Base-by-base conservation (phyloP, 1,140 invertebrate species). In the Panagrolaimus sp. region DNA sequence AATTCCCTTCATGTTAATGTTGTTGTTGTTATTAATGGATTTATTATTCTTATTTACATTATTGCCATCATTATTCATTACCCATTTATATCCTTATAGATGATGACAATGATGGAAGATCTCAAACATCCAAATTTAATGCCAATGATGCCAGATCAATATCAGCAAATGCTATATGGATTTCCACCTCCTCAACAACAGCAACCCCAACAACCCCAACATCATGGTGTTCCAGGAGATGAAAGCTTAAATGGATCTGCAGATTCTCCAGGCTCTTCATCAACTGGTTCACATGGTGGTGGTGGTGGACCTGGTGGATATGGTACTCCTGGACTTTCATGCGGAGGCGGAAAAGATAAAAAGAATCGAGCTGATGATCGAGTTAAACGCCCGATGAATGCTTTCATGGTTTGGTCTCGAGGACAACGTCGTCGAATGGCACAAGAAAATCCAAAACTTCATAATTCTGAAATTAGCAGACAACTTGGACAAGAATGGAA, bases 331-430 rank as follows among this genome's bases (percentile, higher is more conserved):
- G 52, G 52, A 14, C 10, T 26, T 2, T n/a, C n/a, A n/a, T n/a
- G n/a, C n/a, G 21, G 28, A 12, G n/a, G n/a, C 17, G 52, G 9
- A 21, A 21, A 28, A 26, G 28, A 67, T 15, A 44, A 52, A 17
- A 63, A 67, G 52, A 32, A 58, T 21, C 52, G 52, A 58, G 17
- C 10, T 28, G 73, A 76, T 62, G 70, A 95, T 79, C 88, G 95
- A 0, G 95, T 99, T 10, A 98, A 98, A 84, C 87, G 96, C 73
- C 96, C 96, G 0, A 99, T 99, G 96, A 98, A 73, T 15, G 96
- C 96, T 15, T 99, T 98, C 85, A 99, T 98, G 96, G 96, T 99
- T 12, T 98, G 96, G 96, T 96, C 93, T 6, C 86, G 96, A 0
- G 95, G 84, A 15, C 85, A 87, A 72, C 74, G 86, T 44, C 69